Evolutionary conservation across 2,797 vertebrate genomes (phyloP).

Genomic region (Calcarius lapponicus): DNA sequence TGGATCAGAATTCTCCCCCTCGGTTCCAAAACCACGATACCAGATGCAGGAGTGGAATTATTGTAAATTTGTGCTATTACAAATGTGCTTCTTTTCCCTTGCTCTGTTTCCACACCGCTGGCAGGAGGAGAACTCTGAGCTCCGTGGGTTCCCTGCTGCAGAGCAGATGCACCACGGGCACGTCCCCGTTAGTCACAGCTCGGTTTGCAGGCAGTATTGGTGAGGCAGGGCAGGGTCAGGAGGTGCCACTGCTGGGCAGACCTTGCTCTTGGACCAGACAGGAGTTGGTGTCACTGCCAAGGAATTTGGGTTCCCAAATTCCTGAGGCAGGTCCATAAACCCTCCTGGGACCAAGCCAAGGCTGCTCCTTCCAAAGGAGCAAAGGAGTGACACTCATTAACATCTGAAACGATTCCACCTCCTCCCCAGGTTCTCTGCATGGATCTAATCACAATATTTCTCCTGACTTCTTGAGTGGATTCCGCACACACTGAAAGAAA

Average conservation of each 20-base stretch:
- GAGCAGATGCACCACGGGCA: not conserved
- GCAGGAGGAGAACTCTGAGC: constrained; percentile 58
- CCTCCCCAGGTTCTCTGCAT: not conserved
- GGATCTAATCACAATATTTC: not conserved
- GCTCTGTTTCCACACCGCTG: constrained; percentile 59
- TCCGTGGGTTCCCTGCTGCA: constrained; percentile 44
- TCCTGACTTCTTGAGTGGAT: not conserved
- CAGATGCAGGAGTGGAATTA: constrained; percentile 63
- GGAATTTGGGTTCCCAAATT: not conserved
- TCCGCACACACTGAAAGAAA: not conserved
- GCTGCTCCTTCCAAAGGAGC: not conserved
- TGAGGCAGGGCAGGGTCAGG: constrained; percentile 61
- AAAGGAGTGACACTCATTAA: not conserved
- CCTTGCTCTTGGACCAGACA: not conserved
- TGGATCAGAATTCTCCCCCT: constrained; percentile 45
- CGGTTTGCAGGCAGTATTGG: constrained; percentile 45
- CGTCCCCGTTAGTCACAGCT: not conserved
- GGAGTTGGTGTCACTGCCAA: not conserved
- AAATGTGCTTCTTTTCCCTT: constrained; percentile 79
- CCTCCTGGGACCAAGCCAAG: not conserved
- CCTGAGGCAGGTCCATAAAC: not conserved
- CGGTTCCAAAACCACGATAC: constrained; percentile 57
- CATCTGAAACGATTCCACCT: not conserved
- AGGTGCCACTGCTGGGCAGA: constrained; percentile 6
- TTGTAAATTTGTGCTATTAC: constrained; percentile 80